phyloP scores from a whole-genome alignment of 2,113 vertebrate species.

The Castor canadensis region DNA sequence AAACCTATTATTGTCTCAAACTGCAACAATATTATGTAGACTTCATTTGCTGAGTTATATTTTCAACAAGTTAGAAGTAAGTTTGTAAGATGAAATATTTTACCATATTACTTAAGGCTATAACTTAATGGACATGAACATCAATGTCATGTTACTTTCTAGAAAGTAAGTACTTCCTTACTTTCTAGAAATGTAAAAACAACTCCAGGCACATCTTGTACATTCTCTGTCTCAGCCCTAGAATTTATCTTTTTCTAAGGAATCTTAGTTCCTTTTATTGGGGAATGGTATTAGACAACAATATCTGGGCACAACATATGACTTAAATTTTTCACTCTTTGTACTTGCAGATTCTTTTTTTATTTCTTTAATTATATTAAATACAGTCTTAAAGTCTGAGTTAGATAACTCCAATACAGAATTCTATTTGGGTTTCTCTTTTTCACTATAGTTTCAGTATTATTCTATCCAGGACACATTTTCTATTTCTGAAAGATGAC shows the following conservation, averaged over 20 bases:
- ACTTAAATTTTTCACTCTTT: not conserved
- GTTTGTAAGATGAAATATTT: not conserved
- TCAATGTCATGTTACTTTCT: not conserved
- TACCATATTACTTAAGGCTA: not conserved
- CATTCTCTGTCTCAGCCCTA: not conserved
- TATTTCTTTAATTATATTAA: not conserved
- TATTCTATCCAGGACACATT: not conserved
- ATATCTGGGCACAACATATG: not conserved
- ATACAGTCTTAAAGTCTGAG: not conserved
- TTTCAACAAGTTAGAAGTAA: not conserved
- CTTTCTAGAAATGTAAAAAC: not conserved
- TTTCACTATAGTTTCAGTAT: not conserved
- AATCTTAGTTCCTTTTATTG: not conserved
- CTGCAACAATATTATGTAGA: not conserved
- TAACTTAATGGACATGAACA: not conserved
- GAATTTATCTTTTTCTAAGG: not conserved
- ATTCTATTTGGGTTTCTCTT: not conserved
- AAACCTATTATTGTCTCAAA: not conserved
- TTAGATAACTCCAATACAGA: not conserved
- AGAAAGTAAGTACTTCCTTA: not conserved
- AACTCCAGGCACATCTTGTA: not conserved
- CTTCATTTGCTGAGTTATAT: not conserved
- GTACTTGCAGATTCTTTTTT: not conserved
- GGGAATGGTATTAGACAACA: not conserved
- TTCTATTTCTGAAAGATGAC: constrained; percentile 9